Percentiles rank a stretch among this genome's conserved stretches.
Evolutionary conservation across 2,888 invertebrate species (phyloP).

Genomic region (Myopa testacea): DNA sequence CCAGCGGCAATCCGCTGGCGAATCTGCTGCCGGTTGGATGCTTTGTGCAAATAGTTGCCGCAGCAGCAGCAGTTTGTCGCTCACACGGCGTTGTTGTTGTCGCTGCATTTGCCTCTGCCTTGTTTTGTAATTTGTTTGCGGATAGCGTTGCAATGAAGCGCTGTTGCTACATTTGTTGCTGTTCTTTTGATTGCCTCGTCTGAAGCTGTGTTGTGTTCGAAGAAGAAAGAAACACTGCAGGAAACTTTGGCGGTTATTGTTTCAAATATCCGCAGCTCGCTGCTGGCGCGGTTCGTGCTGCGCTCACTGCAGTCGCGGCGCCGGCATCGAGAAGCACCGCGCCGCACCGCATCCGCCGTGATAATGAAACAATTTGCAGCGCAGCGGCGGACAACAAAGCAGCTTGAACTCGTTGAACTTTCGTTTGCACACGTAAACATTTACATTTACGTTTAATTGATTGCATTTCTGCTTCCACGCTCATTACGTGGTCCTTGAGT

Average conservation of each 20-base stretch:
- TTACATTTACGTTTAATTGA: background rate
- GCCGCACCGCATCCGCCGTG: constrained; percentile 1
- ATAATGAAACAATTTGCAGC: constrained; percentile 26
- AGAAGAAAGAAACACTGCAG: background rate
- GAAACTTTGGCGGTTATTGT: constrained; percentile 18
- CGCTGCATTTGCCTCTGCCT: constrained; percentile 30
- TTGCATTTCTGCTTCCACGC: background rate
- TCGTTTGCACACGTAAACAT: constrained; percentile 3
- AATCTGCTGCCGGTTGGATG: background rate
- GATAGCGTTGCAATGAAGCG: constrained; percentile 13
- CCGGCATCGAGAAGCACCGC: background rate
- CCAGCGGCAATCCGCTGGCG: background rate
- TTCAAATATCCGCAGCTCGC: background rate
- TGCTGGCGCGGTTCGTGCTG: constrained; percentile 5
- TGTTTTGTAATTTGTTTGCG: constrained; percentile 15
- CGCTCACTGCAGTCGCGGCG: background rate
- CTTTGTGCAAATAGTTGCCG: background rate
- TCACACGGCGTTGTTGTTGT: constrained; percentile 19
- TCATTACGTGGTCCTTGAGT: background rate
- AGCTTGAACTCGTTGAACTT: constrained; percentile 32
- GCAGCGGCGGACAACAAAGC: background rate
- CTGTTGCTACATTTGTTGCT: background rate
- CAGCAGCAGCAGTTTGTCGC: background rate
- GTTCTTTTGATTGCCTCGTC: constrained; percentile 9
- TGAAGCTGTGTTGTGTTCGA: constrained; percentile 10